phyloP scores from a whole-genome alignment of 2,888 invertebrate genomes.

The Hofmannophila pseudospretella region DNA sequence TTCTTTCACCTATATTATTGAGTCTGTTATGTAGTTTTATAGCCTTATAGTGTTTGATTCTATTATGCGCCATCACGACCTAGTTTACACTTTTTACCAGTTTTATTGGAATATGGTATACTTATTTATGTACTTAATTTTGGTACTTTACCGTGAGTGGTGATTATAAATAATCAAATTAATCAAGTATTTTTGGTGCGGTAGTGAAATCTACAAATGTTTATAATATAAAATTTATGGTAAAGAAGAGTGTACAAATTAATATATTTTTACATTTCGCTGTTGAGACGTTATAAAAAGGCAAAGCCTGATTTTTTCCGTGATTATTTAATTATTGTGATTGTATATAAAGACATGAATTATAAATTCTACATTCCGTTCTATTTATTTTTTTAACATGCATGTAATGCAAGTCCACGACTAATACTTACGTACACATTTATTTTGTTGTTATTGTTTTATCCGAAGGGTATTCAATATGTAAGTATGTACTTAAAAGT shows the following conservation, averaged over 20 bases:
- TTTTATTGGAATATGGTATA: too few relatives aligned
- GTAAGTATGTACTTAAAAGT: slow-evolving; percentile 51
- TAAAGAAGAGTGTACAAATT: slow-evolving; percentile 68
- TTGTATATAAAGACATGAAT: slow-evolving; percentile 70
- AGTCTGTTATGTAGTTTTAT: too few relatives aligned
- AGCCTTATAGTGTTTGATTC: too few relatives aligned
- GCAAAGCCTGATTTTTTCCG: slow-evolving; percentile 70
- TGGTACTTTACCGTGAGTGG: slow-evolving; percentile 54
- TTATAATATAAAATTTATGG: slow-evolving; percentile 60
- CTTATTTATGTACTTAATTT: slow-evolving; percentile 58
- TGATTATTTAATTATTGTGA: slow-evolving; percentile 73
- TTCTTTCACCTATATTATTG: too few relatives aligned
- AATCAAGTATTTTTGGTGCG: slow-evolving; percentile 68
- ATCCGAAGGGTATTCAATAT: slow-evolving; percentile 24
- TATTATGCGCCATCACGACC: too few relatives aligned
- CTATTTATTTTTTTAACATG: slow-evolving; percentile 48
- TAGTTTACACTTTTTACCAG: too few relatives aligned
- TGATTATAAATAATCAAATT: slow-evolving; percentile 48
- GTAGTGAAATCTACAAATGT: slow-evolving; percentile 75
- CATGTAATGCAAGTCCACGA: slow-evolving; percentile 76
- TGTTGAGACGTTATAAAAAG: slow-evolving; percentile 64
- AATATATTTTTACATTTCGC: slow-evolving; percentile 77
- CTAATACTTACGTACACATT: slow-evolving; percentile 61
- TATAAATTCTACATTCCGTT: slow-evolving; percentile 75
- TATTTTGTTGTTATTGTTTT: slow-evolving; percentile 45